A percentile compares a stretch with the other conserved stretches of the same genome.
These are phyloP conservation scores for Alectura lathami DNA, from an alignment of 2,113 vertebrate species.

Conservation along the genomic window DNA sequence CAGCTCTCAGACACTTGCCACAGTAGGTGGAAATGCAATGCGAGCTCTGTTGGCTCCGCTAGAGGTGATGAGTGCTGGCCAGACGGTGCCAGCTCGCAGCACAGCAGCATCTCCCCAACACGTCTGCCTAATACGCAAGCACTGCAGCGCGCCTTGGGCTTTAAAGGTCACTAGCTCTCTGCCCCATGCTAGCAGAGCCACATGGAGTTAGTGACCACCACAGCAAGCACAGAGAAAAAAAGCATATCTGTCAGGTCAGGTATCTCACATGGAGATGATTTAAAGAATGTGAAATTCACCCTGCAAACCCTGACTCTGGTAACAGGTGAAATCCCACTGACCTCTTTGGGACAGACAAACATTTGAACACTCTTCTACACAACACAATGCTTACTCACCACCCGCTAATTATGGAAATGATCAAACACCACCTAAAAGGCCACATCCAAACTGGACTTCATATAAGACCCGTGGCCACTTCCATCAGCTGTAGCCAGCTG, in stretches of 20 bases:
- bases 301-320: background rate
- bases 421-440: background rate
- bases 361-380: background rate
- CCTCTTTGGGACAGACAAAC: background rate
- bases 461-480: background rate
- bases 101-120: background rate
- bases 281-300: background rate
- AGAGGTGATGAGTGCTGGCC: fast-evolving
- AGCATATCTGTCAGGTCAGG: background rate
- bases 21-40: fast-evolving
- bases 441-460: background rate
- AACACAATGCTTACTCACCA: fast-evolving
- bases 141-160: background rate
- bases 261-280: background rate
- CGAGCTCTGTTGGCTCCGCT: background rate
- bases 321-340: background rate
- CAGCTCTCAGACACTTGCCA: background rate
- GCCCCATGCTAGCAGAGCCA: background rate
- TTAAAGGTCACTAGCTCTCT: background rate
- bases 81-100: fast-evolving
- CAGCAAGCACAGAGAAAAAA: fast-evolving
- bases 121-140: background rate
- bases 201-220: fast-evolving
- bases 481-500: background rate
- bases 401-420: fast-evolving